Conservation (phyloP, 2,888 invertebrate genomes). For the Scaptomyza tumidula region DNA sequence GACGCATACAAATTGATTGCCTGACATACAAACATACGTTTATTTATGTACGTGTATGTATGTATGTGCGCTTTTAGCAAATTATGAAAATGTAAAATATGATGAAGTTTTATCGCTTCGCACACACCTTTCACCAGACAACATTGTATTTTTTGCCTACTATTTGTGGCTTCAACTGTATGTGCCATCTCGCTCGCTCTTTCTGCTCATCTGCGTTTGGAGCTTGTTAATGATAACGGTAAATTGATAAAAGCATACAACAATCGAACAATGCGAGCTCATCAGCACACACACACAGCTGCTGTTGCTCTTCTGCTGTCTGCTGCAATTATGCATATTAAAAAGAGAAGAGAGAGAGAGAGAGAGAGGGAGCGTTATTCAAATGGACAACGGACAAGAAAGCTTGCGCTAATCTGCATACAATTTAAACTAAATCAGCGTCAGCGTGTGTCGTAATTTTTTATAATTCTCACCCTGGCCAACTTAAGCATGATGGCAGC, state of each 20-base stretch:
- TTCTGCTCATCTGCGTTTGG: slow-evolving; percentile 63
- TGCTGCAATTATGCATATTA: slow-evolving; percentile 37
- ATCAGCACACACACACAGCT: slow-evolving; percentile 24
- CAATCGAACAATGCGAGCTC: slow-evolving; percentile 53
- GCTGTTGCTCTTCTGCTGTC: slow-evolving; percentile 5
- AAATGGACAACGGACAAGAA: slow-evolving; percentile 22
- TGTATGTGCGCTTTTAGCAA: slow-evolving; percentile 68
- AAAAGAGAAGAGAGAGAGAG: neutral
- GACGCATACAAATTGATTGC: slow-evolving; percentile 48
- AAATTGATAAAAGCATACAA: slow-evolving; percentile 64
- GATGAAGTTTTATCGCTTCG: slow-evolving; percentile 67
- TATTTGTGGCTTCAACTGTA: slow-evolving; percentile 18
- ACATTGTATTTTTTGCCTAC: slow-evolving; percentile 38
- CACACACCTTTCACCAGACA: slow-evolving; percentile 70
- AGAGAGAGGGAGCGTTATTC: neutral
- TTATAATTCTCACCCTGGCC: slow-evolving; percentile 32
- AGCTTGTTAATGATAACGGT: slow-evolving; percentile 76
- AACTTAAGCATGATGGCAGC: slow-evolving; percentile 24
- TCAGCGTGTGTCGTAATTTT: slow-evolving; percentile 49
- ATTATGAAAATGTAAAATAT: slow-evolving; percentile 77
- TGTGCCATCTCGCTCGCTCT: slow-evolving; percentile 1
- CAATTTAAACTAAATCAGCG: slow-evolving; percentile 51
- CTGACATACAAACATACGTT: slow-evolving; percentile 10
- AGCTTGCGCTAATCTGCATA: slow-evolving; percentile 32
- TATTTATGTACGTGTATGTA: neutral